Evolutionary conservation across 2,888 invertebrate species (phyloP).

Genomic region (Melieria omissa): DNA sequence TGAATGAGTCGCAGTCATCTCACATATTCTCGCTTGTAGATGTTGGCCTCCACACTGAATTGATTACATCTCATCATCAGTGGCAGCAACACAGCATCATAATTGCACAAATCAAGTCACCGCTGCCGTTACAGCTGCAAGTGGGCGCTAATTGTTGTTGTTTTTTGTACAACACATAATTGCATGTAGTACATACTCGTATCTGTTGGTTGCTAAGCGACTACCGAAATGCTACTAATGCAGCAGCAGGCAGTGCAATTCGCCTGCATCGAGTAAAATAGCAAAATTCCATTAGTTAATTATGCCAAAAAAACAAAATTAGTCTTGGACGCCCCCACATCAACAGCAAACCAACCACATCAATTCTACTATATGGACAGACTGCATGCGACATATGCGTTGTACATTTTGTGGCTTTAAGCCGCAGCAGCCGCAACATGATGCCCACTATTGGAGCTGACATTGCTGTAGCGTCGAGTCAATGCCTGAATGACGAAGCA

Average conservation of each 20-base stretch:
- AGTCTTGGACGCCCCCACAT: too few relatives aligned
- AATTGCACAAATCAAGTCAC: neutral
- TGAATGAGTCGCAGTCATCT: too few relatives aligned
- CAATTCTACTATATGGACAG: neutral
- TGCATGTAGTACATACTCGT: too few relatives aligned
- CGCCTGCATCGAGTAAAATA: neutral
- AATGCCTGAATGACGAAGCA: too few relatives aligned
- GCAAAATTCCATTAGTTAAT: constrained; percentile 21
- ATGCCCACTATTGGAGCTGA: too few relatives aligned
- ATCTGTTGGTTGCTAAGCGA: too few relatives aligned
- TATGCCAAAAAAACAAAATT: constrained; percentile 12
- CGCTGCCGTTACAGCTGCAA: neutral
- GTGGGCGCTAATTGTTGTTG: neutral
- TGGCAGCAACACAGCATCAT: too few relatives aligned
- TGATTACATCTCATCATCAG: constrained; percentile 20
- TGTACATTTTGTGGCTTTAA: too few relatives aligned
- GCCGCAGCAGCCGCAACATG: too few relatives aligned
- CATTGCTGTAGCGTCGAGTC: too few relatives aligned
- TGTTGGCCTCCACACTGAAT: constrained; percentile 19
- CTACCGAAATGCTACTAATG: neutral
- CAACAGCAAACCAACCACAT: neutral
- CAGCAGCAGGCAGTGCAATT: neutral
- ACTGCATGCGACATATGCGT: neutral
- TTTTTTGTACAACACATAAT: too few relatives aligned
- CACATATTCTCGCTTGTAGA: too few relatives aligned